A percentile compares a stretch with the other conserved stretches of the same genome.
These are phyloP conservation scores for Crotophaga sulcirostris DNA, from an alignment of 2,113 vertebrate species.

Conservation along the genomic window DNA sequence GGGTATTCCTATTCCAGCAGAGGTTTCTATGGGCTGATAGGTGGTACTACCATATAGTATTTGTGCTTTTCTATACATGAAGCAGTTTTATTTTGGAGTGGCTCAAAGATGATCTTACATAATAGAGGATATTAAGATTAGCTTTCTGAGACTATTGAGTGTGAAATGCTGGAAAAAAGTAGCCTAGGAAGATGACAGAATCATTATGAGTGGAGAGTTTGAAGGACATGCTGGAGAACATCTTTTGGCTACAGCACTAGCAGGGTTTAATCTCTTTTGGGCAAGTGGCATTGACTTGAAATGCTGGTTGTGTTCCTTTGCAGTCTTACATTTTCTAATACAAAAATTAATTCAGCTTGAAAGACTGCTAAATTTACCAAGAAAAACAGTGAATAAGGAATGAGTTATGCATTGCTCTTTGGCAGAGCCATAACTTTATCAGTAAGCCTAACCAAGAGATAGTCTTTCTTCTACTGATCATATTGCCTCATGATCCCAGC, in stretches of 20 bases:
- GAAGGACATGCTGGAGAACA: neutral
- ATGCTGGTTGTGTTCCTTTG: neutral
- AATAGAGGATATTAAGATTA: neutral
- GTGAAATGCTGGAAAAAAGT: neutral
- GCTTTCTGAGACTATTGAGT: neutral
- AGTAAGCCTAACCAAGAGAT: neutral
- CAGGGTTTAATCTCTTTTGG: neutral
- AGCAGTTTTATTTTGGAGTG: constrained; percentile 11
- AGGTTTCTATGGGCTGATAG: constrained; percentile 23
- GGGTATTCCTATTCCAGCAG: constrained; percentile 36
- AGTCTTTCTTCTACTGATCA: neutral
- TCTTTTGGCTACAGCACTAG: neutral
- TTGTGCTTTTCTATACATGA: constrained; percentile 58
- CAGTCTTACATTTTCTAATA: neutral
- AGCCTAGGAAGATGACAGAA: neutral
- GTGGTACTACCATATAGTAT: constrained; percentile 13
- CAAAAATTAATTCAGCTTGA: neutral
- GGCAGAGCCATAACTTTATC: neutral
- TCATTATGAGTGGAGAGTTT: neutral
- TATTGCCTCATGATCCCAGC: neutral
- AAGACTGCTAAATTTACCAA: neutral
- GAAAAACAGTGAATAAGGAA: neutral
- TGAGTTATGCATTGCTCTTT: neutral
- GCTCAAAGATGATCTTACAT: neutral
- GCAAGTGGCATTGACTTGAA: neutral